Conservation (phyloP, 2,888 invertebrate genomes). For the Oeneis ivallda region DNA sequence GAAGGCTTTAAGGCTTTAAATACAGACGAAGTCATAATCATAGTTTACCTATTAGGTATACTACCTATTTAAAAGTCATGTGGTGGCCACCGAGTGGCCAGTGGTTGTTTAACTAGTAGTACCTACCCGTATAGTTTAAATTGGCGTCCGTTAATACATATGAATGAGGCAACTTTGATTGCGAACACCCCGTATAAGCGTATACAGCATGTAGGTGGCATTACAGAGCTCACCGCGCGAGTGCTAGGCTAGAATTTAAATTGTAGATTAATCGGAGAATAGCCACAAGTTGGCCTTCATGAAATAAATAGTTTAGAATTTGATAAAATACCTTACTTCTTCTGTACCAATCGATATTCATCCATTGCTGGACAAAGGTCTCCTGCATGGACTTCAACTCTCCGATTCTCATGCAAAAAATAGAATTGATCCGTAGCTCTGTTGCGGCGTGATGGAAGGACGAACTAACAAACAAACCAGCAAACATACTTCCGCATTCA, state of each 20-base stretch:
- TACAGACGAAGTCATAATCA: not conserved
- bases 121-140: slow-evolving; percentile 30
- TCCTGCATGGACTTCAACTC: too few species aligned
- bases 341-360: too few species aligned
- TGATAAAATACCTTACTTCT: too few species aligned
- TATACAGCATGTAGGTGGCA: slow-evolving; percentile 10
- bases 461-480: too few species aligned
- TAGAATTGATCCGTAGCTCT: too few species aligned
- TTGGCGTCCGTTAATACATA: slow-evolving; percentile 50
- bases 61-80: not conserved
- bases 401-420: too few species aligned
- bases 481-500: too few species aligned
- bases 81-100: not conserved
- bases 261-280: not conserved
- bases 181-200: slow-evolving; percentile 31
- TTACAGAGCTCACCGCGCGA: not conserved
- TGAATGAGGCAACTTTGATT: slow-evolving; percentile 60
- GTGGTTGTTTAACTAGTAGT: not conserved
- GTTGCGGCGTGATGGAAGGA: too few species aligned
- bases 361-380: too few species aligned
- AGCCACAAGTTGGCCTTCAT: not conserved
- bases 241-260: slow-evolving; percentile 7
- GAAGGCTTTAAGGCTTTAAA: not conserved
- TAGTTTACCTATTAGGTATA: not conserved
- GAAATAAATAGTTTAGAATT: not conserved